Evolutionary conservation across 2,888 invertebrate genomes (phyloP).

Genomic region (Entomobrya proxima): DNA sequence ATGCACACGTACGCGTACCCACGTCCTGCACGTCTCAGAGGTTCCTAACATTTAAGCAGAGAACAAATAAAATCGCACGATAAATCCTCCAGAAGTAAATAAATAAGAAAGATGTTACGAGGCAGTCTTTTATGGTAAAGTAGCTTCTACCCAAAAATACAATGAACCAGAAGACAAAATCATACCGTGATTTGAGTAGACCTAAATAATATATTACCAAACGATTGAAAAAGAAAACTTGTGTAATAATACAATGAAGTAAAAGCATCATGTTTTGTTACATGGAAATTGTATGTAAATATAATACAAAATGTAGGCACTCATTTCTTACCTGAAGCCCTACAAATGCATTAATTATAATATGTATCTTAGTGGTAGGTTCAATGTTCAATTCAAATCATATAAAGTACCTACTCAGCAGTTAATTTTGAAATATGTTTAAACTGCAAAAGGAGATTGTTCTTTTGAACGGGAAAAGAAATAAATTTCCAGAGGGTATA

Average conservation of each 20-base stretch:
- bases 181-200: too few relatives aligned
- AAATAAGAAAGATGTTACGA: slow-evolving; percentile 31
- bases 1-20: background rate
- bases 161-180: background rate
- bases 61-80: slow-evolving; percentile 60
- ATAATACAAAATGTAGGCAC: too few relatives aligned
- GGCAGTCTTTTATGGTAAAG: background rate
- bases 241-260: too few relatives aligned
- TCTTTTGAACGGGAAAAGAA: background rate
- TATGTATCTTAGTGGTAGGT: too few relatives aligned
- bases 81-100: slow-evolving; percentile 45
- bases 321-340: too few relatives aligned
- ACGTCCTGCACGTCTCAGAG: background rate
- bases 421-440: slow-evolving; percentile 21
- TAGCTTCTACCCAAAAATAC: background rate
- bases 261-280: too few relatives aligned
- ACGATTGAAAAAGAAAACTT: too few relatives aligned
- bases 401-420: too few relatives aligned
- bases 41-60: slow-evolving; percentile 32
- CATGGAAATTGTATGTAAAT: too few relatives aligned
- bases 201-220: background rate
- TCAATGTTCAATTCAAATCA: too few relatives aligned
- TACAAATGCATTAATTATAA: too few relatives aligned
- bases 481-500: slow-evolving; percentile 14
- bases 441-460: background rate